Percentiles rank a stretch among this genome's conserved stretches.
Conservation (phyloP, 2,888 invertebrate species). For the Campoletis raptor region DNA sequence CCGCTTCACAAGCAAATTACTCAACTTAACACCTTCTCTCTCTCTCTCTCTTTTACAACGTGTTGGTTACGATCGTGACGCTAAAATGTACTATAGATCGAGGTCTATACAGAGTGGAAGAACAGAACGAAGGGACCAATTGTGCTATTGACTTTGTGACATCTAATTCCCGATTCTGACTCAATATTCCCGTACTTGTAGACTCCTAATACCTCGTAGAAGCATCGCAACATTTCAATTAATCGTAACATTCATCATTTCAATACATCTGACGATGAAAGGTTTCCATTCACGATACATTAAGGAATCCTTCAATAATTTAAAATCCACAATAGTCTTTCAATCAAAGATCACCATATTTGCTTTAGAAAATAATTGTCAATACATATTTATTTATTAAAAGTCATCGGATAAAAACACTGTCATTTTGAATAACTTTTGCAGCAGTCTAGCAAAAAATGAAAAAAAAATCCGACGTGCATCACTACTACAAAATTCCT, state of each 20-base stretch:
- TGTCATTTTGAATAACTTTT: too few relatives aligned
- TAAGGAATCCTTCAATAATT: conserved; percentile 3
- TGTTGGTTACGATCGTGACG: conserved; percentile 40
- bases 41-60: background rate
- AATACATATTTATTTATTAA: too few relatives aligned
- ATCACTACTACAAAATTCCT: background rate
- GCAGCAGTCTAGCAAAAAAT: background rate
- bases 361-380: too few relatives aligned
- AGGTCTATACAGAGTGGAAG: conserved; percentile 1
- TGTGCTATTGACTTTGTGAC: conserved; percentile 56
- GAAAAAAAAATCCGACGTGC: background rate
- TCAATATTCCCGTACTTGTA: background rate
- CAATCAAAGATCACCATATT: too few relatives aligned
- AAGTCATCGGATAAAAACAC: too few relatives aligned
- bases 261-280: background rate
- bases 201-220: conserved; percentile 16
- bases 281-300: background rate
- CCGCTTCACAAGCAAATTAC: conserved; percentile 55
- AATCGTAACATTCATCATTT: conserved; percentile 20
- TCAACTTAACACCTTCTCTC: conserved; percentile 36
- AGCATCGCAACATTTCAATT: conserved; percentile 33
- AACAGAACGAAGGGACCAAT: conserved; percentile 37
- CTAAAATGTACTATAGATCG: background rate
- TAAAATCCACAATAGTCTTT: background rate
- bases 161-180: conserved; percentile 56